These are phyloP conservation scores for Ispidina lecontei DNA, from an alignment of 2,797 vertebrate genomes.

Conservation along the genomic window DNA sequence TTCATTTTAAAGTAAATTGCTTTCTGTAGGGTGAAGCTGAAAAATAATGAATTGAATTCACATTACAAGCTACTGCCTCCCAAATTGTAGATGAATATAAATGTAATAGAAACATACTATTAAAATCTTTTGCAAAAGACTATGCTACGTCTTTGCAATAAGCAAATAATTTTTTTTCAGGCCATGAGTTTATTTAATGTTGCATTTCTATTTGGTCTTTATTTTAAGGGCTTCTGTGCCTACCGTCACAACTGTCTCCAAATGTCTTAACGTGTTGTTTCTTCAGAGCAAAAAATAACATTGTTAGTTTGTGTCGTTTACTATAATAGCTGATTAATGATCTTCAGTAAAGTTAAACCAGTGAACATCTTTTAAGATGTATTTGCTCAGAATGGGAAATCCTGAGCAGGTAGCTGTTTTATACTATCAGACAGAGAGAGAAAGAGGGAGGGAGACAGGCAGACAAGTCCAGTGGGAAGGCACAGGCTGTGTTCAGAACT, in stretches of 20 bases:
- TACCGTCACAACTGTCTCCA: background rate
- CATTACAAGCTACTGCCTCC: conserved; percentile 28
- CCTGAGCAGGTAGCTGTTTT: background rate
- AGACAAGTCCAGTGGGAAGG: background rate
- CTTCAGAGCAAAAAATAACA: background rate
- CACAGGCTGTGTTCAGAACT: background rate
- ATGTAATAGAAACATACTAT: conserved; percentile 19
- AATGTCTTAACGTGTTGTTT: background rate
- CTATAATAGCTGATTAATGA: background rate
- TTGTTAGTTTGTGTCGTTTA: background rate
- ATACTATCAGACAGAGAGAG: background rate
- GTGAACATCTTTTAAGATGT: background rate
- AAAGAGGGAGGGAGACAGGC: background rate
- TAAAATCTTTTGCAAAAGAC: conserved; percentile 24
- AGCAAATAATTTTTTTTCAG: conserved; percentile 38
- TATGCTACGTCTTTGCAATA: background rate
- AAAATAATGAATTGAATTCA: conserved; percentile 63
- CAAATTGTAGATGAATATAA: conserved; percentile 54
- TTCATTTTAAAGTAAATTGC: conserved; percentile 61
- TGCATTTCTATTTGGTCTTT: background rate
- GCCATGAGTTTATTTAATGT: background rate
- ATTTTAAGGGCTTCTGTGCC: background rate
- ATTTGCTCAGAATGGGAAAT: background rate
- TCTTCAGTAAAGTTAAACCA: background rate
- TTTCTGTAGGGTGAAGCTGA: conserved; percentile 32